phyloP scores from a whole-genome alignment of 1,140 invertebrate species.

The Rhopalosiphum padi region DNA sequence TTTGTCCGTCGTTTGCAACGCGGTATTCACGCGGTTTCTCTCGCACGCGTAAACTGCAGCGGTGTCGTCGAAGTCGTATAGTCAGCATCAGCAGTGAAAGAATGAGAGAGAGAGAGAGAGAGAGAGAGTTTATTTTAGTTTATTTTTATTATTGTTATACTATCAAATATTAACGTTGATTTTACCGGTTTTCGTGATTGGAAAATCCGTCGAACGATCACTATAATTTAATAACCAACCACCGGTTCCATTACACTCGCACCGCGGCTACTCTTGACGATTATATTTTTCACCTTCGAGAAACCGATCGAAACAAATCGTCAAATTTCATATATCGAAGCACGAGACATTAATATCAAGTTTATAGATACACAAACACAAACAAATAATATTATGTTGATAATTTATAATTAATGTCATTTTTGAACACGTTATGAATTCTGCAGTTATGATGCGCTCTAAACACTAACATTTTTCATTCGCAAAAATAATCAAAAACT shows the following conservation, averaged over 20 bases:
- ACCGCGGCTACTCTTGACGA: background rate
- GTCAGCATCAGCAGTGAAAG: background rate
- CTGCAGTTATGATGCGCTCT: background rate
- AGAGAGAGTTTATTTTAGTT: background rate
- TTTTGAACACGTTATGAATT: background rate
- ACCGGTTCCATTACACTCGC: background rate
- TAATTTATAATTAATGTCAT: background rate
- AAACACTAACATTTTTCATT: background rate
- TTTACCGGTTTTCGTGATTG: background rate
- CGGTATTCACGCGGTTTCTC: background rate
- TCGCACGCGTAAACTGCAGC: too few species aligned
- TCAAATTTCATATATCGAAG: background rate
- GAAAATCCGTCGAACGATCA: background rate
- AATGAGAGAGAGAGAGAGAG: background rate
- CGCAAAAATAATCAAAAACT: too few species aligned
- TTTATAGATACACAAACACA: background rate
- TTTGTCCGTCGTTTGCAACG: background rate
- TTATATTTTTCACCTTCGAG: background rate
- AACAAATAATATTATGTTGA: background rate
- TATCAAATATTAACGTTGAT: background rate
- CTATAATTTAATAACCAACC: background rate
- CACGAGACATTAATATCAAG: background rate
- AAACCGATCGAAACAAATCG: background rate
- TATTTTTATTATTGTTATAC: background rate
- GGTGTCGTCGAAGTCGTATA: too few species aligned